Evolutionary conservation across 2,797 vertebrate species (phyloP), one percentile per base, ranked within the genome.

Genomic region (Coregonus ussuriensis): DNA sequence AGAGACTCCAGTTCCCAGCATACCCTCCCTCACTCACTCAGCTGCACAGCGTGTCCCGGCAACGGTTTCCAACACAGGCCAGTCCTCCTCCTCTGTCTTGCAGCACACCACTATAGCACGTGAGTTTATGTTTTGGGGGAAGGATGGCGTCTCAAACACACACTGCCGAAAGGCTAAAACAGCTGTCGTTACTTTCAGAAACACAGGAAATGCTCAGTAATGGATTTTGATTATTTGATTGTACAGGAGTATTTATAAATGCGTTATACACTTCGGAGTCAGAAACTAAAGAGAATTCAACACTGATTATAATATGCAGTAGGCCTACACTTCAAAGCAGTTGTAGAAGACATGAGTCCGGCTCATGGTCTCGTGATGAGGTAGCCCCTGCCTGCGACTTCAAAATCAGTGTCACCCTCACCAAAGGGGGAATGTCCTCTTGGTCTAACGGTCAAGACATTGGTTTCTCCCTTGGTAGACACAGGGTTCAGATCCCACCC

Each of bases 81-180:
- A 88, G n/a, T 80, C 92, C 6, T 29, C 70, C 41, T 80, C 92
- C 6, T 29, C 71, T 51, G 91, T 94, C 83, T 92, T 93, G 4
- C 82, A 94, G 66, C 88, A 94, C 85, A 88, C 92, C 73, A 93
- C 86, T 87, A 89, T 86, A 89, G 87, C 84, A 78, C 86, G 94
- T 94, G 86, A 93, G 94, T 93, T 82, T 88, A 84, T 83, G 78
- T 56, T 0, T 41, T 1, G 25, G 47, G 29, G 31, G 3, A 35
- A 33, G 18, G 0, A 16, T 16, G 31, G 59, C 5, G 21, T 63
- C 59, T 47, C 41, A 47, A 47, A 47, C 9, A 2, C 41, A 29
- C 7, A 63, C 59, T 63, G 7, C 59, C n/a, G 7, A 63, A 63
- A 21, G 3, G 21, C 9, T 4, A 25, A 63, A 63, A 63, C 1